A percentile compares a stretch with the other conserved stretches of the same genome.
Conservation (phyloP, 2,797 vertebrate genomes). For the Danio choprae region DNA sequence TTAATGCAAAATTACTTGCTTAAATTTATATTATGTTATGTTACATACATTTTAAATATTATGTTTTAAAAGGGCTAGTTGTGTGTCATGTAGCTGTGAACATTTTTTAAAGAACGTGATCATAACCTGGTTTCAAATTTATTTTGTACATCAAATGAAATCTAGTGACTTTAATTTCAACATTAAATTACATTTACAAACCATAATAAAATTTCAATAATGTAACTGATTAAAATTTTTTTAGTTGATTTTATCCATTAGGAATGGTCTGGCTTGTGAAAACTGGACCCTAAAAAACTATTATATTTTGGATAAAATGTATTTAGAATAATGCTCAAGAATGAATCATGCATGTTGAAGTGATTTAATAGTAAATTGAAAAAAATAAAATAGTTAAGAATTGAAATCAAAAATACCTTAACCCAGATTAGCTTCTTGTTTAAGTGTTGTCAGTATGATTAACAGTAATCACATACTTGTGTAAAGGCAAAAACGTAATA, state of each 20-base stretch:
- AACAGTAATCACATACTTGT: constrained; percentile 3
- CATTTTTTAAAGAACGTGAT: background rate
- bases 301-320: background rate
- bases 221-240: background rate
- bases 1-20: background rate
- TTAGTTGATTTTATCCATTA: background rate
- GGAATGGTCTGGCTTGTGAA: background rate
- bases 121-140: background rate
- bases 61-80: too few species aligned
- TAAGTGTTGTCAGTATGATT: constrained; percentile 19
- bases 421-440: background rate
- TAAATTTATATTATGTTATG: too few species aligned
- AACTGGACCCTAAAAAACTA: background rate
- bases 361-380: too few species aligned
- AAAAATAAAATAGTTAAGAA: too few species aligned
- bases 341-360: background rate
- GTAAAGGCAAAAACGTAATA: constrained; percentile 5
- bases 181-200: background rate
- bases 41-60: too few species aligned
- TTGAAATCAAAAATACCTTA: background rate
- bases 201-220: background rate
- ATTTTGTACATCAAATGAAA: background rate
- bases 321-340: background rate
- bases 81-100: background rate
- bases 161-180: background rate